Evolutionary conservation across 1,140 invertebrate species (phyloP).

Genomic region (Venustaconcha ellipsiformis): DNA sequence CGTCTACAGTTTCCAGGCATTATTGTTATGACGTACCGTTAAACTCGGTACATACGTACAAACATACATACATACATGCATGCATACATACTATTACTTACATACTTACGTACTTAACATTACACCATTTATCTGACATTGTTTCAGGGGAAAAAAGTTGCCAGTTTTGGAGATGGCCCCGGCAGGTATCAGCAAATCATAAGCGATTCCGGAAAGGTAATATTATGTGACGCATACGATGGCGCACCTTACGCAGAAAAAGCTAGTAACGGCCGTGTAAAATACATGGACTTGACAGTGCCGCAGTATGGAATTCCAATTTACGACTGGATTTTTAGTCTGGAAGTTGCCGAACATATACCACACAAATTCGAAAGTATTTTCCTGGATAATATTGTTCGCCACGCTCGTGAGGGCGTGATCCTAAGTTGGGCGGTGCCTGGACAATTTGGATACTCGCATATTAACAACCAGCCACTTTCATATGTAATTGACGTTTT

Average conservation of each 20-base stretch:
- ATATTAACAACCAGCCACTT: constrained; percentile 34
- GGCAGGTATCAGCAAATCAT: constrained; percentile 23
- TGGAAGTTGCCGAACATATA: constrained; percentile 36
- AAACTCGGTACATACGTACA: too few relatives aligned
- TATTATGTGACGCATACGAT: constrained; percentile 28
- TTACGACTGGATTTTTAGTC: constrained; percentile 31
- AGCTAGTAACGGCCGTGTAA: constrained; percentile 22
- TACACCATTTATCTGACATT: not conserved
- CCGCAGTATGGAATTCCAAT: constrained; percentile 31
- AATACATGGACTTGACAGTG: constrained; percentile 27
- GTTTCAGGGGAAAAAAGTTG: constrained; percentile 18
- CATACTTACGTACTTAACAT: too few relatives aligned
- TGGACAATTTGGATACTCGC: constrained; percentile 25
- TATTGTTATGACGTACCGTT: too few relatives aligned
- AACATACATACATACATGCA: too few relatives aligned
- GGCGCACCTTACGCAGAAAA: constrained; percentile 25
- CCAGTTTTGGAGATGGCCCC: constrained; percentile 23
- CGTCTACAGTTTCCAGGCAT: too few relatives aligned
- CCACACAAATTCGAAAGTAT: constrained; percentile 11
- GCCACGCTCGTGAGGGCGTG: constrained; percentile 26
- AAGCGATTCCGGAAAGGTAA: not conserved
- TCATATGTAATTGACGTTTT: constrained; percentile 28
- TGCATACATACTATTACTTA: too few relatives aligned
- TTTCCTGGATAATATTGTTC: constrained; percentile 29
- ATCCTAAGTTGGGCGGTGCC: constrained; percentile 27